Evolutionary conservation across 2,113 vertebrate genomes (phyloP).

Genomic region (Epinephelus moara): DNA sequence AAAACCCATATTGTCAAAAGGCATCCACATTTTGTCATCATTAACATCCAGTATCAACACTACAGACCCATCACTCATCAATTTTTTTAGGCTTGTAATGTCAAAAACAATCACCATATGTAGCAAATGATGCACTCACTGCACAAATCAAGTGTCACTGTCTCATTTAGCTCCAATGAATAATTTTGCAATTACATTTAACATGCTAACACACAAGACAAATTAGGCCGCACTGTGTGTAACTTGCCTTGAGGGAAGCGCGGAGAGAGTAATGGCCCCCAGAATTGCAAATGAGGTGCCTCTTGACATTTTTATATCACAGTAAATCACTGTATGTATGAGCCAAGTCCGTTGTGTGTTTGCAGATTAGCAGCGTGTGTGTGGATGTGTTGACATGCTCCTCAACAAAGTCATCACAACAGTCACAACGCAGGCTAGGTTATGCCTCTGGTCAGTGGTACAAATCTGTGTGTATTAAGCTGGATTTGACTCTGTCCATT

Average conservation of each 20-base stretch:
- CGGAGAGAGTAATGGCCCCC: conserved; percentile 49
- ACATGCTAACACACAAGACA: conserved; percentile 44
- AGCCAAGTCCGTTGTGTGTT: conserved; percentile 40
- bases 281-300: conserved; percentile 67
- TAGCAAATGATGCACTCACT: conserved; percentile 19
- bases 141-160: conserved; percentile 38
- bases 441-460: conserved; percentile 27
- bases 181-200: conserved; percentile 47
- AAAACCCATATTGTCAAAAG: not conserved
- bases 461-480: conserved; percentile 33
- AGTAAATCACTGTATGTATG: conserved; percentile 61
- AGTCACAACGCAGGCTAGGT: conserved; percentile 19
- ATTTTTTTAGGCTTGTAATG: not conserved
- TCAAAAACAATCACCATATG: not conserved
- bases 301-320: conserved; percentile 70
- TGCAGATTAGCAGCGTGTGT: conserved; percentile 59
- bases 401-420: conserved; percentile 53
- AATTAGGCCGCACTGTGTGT: conserved; percentile 48
- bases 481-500: conserved; percentile 36
- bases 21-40: too few relatives aligned
- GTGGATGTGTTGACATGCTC: conserved; percentile 51
- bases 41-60: not conserved
- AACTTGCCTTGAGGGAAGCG: conserved; percentile 42
- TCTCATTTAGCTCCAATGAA: conserved; percentile 37
- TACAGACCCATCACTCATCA: not conserved